phyloP scores from a whole-genome alignment of 2,888 invertebrate genomes.

The Lomographa bimaculata region DNA sequence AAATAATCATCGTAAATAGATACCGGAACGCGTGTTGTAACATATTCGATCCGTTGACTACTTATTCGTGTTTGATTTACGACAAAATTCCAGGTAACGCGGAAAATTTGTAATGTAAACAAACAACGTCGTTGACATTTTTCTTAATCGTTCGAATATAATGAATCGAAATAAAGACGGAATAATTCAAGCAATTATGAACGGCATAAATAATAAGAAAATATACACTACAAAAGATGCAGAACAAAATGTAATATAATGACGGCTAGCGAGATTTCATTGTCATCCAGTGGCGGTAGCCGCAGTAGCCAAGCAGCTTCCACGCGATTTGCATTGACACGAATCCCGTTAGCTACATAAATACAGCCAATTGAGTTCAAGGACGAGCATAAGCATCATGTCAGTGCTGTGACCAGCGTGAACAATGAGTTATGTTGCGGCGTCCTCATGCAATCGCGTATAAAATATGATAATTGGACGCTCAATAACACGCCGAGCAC shows the following conservation, averaged over 20 bases:
- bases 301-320: constrained; percentile 52
- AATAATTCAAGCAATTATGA: no score
- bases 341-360: constrained; percentile 77
- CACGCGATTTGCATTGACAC: constrained; percentile 75
- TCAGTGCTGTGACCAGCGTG: constrained; percentile 76
- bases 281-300: constrained; percentile 47
- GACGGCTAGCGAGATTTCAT: constrained; percentile 35
- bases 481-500: constrained; percentile 51
- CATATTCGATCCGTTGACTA: constrained; percentile 37
- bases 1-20: constrained; percentile 45
- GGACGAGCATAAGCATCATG: constrained; percentile 74
- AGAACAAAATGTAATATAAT: constrained; percentile 18
- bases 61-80: constrained; percentile 15
- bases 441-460: constrained; percentile 76
- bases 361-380: constrained; percentile 80
- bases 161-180: no score
- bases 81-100: constrained; percentile 6
- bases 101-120: constrained; percentile 1
- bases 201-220: no score
- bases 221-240: constrained; percentile 9
- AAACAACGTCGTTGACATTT: neutral
- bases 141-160: neutral
- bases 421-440: constrained; percentile 76
- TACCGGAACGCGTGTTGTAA: constrained; percentile 47
- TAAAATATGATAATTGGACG: constrained; percentile 78